Evolutionary conservation across 2,113 vertebrate genomes (phyloP), one percentile per base, ranked within the genome.

Genomic region (Puffinus mauretanicus): DNA sequence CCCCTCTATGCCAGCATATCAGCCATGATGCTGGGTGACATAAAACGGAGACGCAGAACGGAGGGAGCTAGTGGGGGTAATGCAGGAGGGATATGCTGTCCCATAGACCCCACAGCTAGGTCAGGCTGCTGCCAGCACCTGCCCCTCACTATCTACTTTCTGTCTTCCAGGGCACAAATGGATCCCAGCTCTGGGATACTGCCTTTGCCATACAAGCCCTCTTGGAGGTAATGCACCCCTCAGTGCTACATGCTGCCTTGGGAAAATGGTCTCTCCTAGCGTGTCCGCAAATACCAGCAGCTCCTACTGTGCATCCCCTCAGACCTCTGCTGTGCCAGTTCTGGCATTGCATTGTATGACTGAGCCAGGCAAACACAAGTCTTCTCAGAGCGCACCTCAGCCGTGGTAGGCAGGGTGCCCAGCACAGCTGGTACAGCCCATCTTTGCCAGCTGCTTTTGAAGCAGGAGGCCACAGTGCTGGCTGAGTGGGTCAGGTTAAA

Each of bases 181-280:
- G 99, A 80, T 99, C 99, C 25, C 99, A 99, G 96, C 97, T 99
- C 55, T 99, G 99, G 99, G 99, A 99, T 46, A 99, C 99, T 5
- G 97, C 99, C 5, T 99, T 99, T 93, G 98, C 99, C 20, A 91
- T 99, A n/a, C 99, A 99, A 88, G 99, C 99, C 57, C 98, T 99
- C 76, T 95, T 99, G 40, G 99, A 99, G 99, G 99, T 99, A 97
- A 11, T 49, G 27, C 18, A 61, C 17, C 77, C 32, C 24, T 52
- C 66, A 66, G 9, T 61, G 54, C 44, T 82, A 11, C 8, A 2
- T n/a, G 30, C 36, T 78, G 46, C 49, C 60, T 46, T 87, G 47
- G 82, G 80, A 81, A 83, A 86, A 78, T 32, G 7, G 13, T 72
- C 21, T 60, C 34, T 73, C 25, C 42, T 77, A 27, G 15, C 1